phyloP scores from a whole-genome alignment of 2,888 invertebrate species.

The Esperia sulphurella region DNA sequence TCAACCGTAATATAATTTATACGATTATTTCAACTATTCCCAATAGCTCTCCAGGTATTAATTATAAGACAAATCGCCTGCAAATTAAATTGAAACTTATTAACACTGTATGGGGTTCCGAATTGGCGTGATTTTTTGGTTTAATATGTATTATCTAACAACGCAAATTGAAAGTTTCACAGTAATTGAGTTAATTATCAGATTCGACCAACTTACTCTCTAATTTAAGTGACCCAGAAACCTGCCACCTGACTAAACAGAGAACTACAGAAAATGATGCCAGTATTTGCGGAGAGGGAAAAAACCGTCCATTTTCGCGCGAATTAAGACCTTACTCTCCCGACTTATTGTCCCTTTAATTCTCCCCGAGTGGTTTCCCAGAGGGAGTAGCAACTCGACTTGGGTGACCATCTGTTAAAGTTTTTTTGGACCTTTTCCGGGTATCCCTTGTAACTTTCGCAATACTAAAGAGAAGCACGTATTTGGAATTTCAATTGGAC shows the following conservation, averaged over 20 bases:
- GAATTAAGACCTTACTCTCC: conserved; percentile 12
- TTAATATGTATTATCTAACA: too few species aligned
- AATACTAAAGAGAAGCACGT: not conserved
- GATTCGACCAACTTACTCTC: not conserved
- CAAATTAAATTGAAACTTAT: too few species aligned
- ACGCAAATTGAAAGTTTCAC: too few species aligned
- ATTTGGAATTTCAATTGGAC: not conserved
- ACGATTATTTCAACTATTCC: too few species aligned
- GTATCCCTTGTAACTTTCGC: not conserved
- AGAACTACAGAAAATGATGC: conserved; percentile 5
- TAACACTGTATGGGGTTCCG: too few species aligned
- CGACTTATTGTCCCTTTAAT: conserved; percentile 11
- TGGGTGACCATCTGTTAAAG: conserved; percentile 3
- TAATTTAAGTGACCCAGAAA: not conserved
- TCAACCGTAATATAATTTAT: too few species aligned
- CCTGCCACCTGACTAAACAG: conserved; percentile 8
- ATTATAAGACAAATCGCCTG: too few species aligned
- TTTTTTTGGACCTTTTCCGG: not conserved
- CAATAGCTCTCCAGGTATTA: too few species aligned
- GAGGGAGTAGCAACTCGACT: not conserved
- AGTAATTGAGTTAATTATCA: too few species aligned
- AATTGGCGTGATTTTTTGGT: too few species aligned
- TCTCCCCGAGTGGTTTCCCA: conserved; percentile 10
- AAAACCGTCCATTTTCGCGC: conserved; percentile 2
- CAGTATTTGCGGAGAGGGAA: conserved; percentile 4